Percentiles rank a stretch among this genome's conserved stretches.
Conservation (phyloP, 1,140 invertebrate species). For the Rhopalosiphum maidis region DNA sequence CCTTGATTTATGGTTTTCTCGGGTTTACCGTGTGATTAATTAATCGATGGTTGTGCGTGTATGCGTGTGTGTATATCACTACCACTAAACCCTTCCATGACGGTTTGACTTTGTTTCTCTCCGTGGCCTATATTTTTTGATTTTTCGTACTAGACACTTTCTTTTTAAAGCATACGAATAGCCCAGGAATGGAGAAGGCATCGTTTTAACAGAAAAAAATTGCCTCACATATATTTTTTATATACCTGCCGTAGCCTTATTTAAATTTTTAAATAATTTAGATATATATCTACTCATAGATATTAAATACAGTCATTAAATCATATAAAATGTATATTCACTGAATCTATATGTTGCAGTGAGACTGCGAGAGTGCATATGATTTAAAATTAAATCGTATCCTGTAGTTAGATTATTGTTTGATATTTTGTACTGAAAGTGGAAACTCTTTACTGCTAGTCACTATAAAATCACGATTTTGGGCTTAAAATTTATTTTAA, state of each 20-base stretch:
- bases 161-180: not conserved
- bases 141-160: not conserved
- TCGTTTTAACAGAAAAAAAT: not conserved
- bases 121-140: not conserved
- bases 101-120: not conserved
- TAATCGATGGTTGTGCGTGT: conserved; percentile 29
- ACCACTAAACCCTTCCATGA: not conserved
- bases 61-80: not conserved
- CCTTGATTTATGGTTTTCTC: conserved; percentile 56
- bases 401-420: not conserved
- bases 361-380: not conserved
- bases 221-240: not conserved
- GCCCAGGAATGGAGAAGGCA: not conserved
- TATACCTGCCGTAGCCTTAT: not conserved
- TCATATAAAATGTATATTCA: not conserved
- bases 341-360: not conserved
- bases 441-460: too few species aligned
- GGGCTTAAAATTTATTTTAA: too few species aligned
- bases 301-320: not conserved
- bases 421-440: too few species aligned
- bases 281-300: not conserved
- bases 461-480: too few species aligned
- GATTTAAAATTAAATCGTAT: not conserved
- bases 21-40: conserved; percentile 55
- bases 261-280: not conserved